Evolutionary conservation across 2,113 vertebrate species (phyloP).

Genomic region (Grus americana): DNA sequence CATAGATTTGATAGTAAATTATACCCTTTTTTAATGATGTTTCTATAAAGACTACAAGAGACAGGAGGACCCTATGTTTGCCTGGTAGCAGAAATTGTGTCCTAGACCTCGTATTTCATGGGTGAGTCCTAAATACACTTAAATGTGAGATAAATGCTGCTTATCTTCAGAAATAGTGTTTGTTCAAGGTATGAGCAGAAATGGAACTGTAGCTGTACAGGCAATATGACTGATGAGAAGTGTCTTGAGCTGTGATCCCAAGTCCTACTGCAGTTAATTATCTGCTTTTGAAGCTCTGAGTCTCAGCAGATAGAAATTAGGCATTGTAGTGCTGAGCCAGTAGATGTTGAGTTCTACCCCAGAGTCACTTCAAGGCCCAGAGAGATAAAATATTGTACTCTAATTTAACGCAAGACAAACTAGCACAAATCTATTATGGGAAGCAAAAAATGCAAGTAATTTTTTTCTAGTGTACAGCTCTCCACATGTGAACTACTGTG

Average conservation of each 20-base stretch:
- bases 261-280: not conserved
- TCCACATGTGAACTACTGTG: not conserved
- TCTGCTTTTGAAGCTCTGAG: not conserved
- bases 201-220: not conserved
- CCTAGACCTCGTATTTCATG: not conserved
- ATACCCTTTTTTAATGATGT: not conserved
- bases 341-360: accelerated
- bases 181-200: not conserved
- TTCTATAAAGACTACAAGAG: not conserved
- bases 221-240: not conserved
- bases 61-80: not conserved
- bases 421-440: not conserved
- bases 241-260: not conserved
- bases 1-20: not conserved
- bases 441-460: not conserved
- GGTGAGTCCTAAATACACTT: not conserved
- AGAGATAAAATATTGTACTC: not conserved
- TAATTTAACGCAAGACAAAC: not conserved
- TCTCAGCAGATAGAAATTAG: not conserved
- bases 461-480: not conserved
- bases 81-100: not conserved
- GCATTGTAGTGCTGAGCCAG: not conserved
- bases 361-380: not conserved
- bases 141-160: not conserved
- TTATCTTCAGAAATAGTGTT: not conserved